These are phyloP conservation scores for Gobio occitaniae DNA, from an alignment of 2,797 vertebrate genomes.

Conservation along the genomic window DNA sequence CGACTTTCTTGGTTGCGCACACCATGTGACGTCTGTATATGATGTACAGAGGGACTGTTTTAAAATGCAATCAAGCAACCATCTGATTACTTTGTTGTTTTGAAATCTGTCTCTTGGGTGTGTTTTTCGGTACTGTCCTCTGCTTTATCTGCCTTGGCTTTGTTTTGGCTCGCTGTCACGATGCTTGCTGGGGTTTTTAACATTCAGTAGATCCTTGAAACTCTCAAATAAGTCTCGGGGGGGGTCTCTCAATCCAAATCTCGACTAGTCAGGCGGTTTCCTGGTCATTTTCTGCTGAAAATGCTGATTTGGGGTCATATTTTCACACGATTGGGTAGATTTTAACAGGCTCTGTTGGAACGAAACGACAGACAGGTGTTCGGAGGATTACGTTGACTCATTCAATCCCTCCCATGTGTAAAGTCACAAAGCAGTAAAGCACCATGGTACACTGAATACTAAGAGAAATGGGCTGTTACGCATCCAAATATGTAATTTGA, in stretches of 20 bases:
- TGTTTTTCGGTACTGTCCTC: background rate
- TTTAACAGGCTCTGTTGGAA: slow-evolving; percentile 13
- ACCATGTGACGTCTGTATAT: slow-evolving; percentile 63
- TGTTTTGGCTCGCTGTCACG: slow-evolving; percentile 17
- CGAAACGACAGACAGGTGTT: slow-evolving; percentile 21
- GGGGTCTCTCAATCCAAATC: slow-evolving; percentile 3
- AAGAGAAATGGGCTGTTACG: slow-evolving; percentile 27
- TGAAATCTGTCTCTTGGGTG: slow-evolving; percentile 3
- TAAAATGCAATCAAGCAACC: slow-evolving; percentile 55
- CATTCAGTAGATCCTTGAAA: background rate
- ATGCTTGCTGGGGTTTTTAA: slow-evolving; percentile 14
- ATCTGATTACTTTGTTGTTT: slow-evolving; percentile 39
- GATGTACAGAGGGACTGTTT: slow-evolving; percentile 66
- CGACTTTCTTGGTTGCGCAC: slow-evolving; percentile 56
- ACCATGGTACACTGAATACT: slow-evolving; percentile 25
- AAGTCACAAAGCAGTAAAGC: slow-evolving; percentile 24
- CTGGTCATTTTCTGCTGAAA: slow-evolving; percentile 8
- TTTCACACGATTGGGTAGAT: slow-evolving; percentile 3
- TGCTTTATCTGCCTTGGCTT: slow-evolving; percentile 7
- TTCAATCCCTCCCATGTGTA: slow-evolving; percentile 17
- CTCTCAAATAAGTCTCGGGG: slow-evolving; percentile 2
- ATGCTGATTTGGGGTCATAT: background rate
- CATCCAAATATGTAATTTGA: background rate
- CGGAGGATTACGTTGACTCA: background rate
- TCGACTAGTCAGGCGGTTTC: background rate